Base-by-base conservation (phyloP, 2,888 invertebrate species). In the Drosophila recens region DNA sequence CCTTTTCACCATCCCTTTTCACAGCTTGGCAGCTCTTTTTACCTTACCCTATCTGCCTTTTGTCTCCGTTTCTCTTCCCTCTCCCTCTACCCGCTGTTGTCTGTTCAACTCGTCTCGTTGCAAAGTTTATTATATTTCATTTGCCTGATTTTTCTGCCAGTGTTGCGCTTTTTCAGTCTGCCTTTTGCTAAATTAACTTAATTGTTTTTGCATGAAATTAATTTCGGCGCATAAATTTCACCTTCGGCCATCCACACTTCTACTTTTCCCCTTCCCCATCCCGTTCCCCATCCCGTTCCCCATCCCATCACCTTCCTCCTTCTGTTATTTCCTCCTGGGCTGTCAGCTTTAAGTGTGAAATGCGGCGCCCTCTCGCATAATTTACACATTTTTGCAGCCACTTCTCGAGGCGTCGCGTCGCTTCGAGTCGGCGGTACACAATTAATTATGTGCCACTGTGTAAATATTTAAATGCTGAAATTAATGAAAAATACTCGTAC, bases 171-270 rank as follows among this genome's bases (percentile, higher is more conserved):
- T 85, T 85, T 42, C 40, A 40, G 10, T 54, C 48, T 74, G 76
- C 79, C 75, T 86, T 81, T 83, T 84, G 84, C 87, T 84, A 87
- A 87, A 87, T 87, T 87, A 87, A 87, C 86, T 87, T 87, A 87
- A 87, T 87, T 87, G 86, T 89, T 84, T 89, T 89, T 87, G 89
- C 89, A 80, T 89, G 86, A 87, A 87, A 89, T 87, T 87, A 87
- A 87, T 89, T 86, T 89, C 73, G 66, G 72, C 87, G 86, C 89
- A 87, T 87, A 87, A 87, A 87, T 87, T 87, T 80, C 75, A 89
- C 89, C 89, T 87, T 83, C 75, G 79, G 79, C 79, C 75, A 79
- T 68, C 68, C 58, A 66, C 34, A 38, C 33, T 9, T 33, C 33
- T 17, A 0, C 15, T 15, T 5, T 48, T 13, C 27, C 36, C 48